phyloP scores from a whole-genome alignment of 2,888 invertebrate species.

The Amphipoea lucens region DNA sequence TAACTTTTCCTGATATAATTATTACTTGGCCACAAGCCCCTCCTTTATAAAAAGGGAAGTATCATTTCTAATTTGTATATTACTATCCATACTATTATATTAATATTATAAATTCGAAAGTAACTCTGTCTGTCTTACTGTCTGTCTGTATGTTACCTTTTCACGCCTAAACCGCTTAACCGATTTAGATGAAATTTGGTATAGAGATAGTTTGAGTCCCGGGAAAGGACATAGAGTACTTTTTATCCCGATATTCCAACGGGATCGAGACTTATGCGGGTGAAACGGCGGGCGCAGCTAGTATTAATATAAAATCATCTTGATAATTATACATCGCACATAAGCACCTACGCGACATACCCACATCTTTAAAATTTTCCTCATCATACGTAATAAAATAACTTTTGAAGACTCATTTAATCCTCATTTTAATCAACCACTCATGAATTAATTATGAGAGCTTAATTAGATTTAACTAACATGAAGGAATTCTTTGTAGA shows the following conservation, averaged over 20 bases:
- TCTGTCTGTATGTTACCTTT: too few relatives aligned
- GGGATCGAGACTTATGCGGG: too few relatives aligned
- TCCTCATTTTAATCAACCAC: conserved; percentile 59
- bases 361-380: conserved; percentile 5
- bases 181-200: too few relatives aligned
- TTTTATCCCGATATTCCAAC: too few relatives aligned
- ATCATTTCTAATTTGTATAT: background rate
- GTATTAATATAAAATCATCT: background rate
- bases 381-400: conserved; percentile 18
- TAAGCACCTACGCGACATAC: background rate
- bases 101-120: too few relatives aligned
- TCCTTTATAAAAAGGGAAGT: background rate
- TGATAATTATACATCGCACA: background rate
- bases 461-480: conserved; percentile 60
- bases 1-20: background rate
- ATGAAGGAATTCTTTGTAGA: conserved; percentile 38
- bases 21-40: background rate
- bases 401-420: conserved; percentile 49
- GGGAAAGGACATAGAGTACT: too few relatives aligned
- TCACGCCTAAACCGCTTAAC: too few relatives aligned
- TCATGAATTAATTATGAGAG: conserved; percentile 54
- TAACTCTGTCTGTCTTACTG: too few relatives aligned
- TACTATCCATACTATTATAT: too few relatives aligned
- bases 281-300: too few relatives aligned
- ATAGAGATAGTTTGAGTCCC: too few relatives aligned